A percentile compares a stretch with the other conserved stretches of the same genome.
phyloP scores from a whole-genome alignment of 2,113 vertebrate genomes.

The Paramormyrops kingsleyae region DNA sequence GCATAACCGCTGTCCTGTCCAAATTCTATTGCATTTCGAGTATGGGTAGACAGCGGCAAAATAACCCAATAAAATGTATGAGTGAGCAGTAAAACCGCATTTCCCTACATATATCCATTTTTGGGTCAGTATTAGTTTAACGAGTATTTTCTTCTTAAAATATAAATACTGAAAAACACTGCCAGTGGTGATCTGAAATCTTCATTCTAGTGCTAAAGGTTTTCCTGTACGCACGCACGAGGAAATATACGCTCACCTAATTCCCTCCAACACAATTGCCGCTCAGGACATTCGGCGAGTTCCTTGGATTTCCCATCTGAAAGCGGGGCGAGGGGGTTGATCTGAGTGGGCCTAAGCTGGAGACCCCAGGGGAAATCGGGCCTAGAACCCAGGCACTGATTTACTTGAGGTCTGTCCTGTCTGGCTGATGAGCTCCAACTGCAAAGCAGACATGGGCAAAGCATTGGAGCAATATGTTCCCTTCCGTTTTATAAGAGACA shows the following conservation, averaged over 20 bases:
- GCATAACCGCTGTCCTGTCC: neutral
- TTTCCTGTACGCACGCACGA: conserved; percentile 9
- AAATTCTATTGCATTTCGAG: too few relatives aligned
- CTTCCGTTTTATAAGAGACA: conserved; percentile 55
- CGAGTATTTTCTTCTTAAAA: neutral
- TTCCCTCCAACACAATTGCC: conserved; percentile 10
- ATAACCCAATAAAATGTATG: neutral
- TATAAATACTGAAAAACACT: neutral
- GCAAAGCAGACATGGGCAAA: conserved; percentile 49
- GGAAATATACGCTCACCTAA: conserved; percentile 19
- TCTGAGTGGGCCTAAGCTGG: conserved; percentile 50
- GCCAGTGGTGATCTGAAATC: neutral
- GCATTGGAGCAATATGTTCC: conserved; percentile 55
- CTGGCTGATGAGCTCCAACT: conserved; percentile 59
- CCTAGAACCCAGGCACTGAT: conserved; percentile 54
- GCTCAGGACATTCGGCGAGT: neutral
- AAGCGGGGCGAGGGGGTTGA: conserved; percentile 36
- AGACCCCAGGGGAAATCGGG: conserved; percentile 56
- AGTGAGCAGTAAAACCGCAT: neutral
- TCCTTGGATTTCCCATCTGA: conserved; percentile 27
- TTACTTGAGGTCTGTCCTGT: conserved; percentile 58
- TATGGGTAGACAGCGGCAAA: too few relatives aligned
- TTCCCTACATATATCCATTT: neutral
- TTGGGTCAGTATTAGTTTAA: neutral
- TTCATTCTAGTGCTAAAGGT: neutral